Percentiles rank a stretch among this genome's conserved stretches.
These are phyloP conservation scores for Platerodrilus igneus DNA, from an alignment of 2,888 invertebrate genomes.

Conservation along the genomic window DNA sequence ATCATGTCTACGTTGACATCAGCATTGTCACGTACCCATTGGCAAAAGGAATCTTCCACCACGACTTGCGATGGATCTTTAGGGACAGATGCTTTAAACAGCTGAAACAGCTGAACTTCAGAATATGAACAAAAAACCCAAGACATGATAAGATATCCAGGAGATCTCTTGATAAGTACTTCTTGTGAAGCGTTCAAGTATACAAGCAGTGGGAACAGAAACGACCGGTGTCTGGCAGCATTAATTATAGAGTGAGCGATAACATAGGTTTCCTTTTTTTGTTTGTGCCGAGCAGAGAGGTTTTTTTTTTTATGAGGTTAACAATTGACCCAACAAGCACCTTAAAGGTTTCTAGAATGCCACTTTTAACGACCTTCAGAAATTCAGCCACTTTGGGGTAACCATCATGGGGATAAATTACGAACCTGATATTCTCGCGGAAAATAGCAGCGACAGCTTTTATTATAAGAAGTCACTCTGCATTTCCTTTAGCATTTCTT, in stretches of 20 bases:
- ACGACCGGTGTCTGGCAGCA: slow-evolving; percentile 3
- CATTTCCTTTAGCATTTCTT: no score
- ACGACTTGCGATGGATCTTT: no score
- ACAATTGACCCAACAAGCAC: no score
- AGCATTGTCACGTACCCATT: no score
- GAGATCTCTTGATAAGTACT: slow-evolving; percentile 7
- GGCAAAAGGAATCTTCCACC: no score
- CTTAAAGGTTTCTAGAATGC: neutral
- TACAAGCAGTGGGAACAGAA: slow-evolving; percentile 6
- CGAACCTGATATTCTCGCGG: neutral
- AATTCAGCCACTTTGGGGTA: neutral
- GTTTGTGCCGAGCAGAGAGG: no score
- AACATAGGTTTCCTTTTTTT: neutral
- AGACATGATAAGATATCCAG: slow-evolving; percentile 2
- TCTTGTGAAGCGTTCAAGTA: slow-evolving; percentile 4
- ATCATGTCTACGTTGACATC: no score
- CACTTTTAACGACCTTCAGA: neutral
- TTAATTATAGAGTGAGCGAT: neutral
- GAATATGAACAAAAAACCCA: slow-evolving; percentile 3
- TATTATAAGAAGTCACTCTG: no score
- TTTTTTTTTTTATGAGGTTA: no score
- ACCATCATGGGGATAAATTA: neutral
- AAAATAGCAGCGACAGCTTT: no score
- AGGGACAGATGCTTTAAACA: no score
- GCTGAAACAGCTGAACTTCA: slow-evolving; percentile 5